Base-by-base conservation (phyloP, 2,888 invertebrate species). In the Pyrrhosoma nymphula region DNA sequence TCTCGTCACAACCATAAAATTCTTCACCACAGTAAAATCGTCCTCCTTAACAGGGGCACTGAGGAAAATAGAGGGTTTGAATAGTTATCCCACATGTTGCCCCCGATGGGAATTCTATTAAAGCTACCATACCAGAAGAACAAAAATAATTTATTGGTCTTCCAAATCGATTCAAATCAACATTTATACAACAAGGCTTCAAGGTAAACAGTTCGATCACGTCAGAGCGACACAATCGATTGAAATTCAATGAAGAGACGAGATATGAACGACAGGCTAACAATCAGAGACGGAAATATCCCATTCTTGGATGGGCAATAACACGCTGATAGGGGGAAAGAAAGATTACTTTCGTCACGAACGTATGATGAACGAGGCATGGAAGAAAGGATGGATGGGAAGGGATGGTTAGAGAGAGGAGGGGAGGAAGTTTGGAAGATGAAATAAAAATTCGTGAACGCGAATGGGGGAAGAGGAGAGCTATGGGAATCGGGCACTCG, bases 171-270 rank as follows among this genome's bases (percentile, higher is more conserved):
- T 26, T 26, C 26, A 20, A 69, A 69, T 69, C 69, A 69, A 69
- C 69, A 69, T 69, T 26, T 8, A 0, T 69, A 69, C 69, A n/a
- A 8, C 69, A 20, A 69, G 10, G 10, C 35, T 35, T 35, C 35
- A 35, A 82, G 16, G 35, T 4, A 35, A 35, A 35, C 35, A 16
- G 14, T 35, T 35, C 82, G 35, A 82, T 35, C 2, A n/a, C 30
- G 82, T 35, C 82, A 30, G 82, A 35, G 2, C 35, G 26, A 35
- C 82, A 30, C 10, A 35, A 82, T 82, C 82, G 82, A 82, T 82
- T 35, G 30, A 82, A 82, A 82, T 82, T 82, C 82, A 82, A 82
- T 82, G 82, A 82, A 82, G 82, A 82, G 30, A n/a, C 82, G 82
- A 20, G 82, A 82, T 82, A 82, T 82, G 30, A 82, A 82, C 30